Base-by-base conservation (phyloP, 2,888 invertebrate species). In the Thymelicus lineola region DNA sequence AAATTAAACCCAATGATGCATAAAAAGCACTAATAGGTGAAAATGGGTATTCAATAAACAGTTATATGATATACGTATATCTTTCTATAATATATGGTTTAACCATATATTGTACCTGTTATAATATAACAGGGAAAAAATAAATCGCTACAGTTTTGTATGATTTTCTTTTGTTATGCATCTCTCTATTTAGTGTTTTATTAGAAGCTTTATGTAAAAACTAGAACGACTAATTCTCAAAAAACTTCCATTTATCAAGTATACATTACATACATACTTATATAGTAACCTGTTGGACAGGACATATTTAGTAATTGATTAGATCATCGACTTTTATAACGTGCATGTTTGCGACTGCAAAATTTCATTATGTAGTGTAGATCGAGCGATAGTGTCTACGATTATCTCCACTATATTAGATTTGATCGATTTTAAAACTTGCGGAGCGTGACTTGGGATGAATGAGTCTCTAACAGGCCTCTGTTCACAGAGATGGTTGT, bases 371-470 rank as follows among this genome's bases (percentile, higher is more conserved):
- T 42, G 42, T 42, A 42, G 42, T 5, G 35, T 5, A 60, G 61
- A 67, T 55, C n/a, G 60, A 28, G 28, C 28, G 28, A 28, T 28
- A 28, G 28, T 28, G 28, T 28, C 28, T 28, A 28, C 28, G 28
- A 28, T 28, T 6, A 61, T 61, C 67, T 28, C 50, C 45, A 45
- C 55, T 55, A n/a, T 38, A 69, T 46, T 68, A 62, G 57, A 68
- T 42, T 12, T 62, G 48, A 68, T 84, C 83, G 81, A 80, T 79
- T 78, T 74, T 74, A 73, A 76, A 79, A 80, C 77, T 82, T 84
- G 84, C 80, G 80, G 81, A 82, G 82, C 89, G 87, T 89, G 88
- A 89, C 88, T 85, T 77, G 75, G 80, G 81, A 82, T 89, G 86
- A 89, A 88, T 88, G 83, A 84, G 79, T 76, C 80, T 78, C 77